phyloP scores from a whole-genome alignment of 2,888 invertebrate species.

The Caenorhabditis sp. region DNA sequence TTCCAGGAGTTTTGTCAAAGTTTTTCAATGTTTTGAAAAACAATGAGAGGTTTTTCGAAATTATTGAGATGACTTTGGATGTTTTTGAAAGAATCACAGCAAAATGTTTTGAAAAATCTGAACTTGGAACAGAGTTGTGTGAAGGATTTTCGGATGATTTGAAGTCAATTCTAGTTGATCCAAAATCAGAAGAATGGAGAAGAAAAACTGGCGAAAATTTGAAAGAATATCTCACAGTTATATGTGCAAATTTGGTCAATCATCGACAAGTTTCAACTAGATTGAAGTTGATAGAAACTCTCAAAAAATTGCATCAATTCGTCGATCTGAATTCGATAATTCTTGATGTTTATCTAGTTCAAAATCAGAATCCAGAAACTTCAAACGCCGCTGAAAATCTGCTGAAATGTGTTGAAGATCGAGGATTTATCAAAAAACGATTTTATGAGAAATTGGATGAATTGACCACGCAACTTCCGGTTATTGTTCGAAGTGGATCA shows the following conservation, averaged over 20 bases:
- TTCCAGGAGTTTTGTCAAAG: constrained; percentile 10
- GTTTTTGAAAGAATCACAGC: neutral
- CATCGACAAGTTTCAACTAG: neutral
- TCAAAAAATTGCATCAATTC: neutral
- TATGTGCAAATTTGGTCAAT: neutral
- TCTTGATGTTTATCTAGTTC: neutral
- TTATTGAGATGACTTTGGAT: neutral
- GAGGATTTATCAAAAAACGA: constrained; percentile 7
- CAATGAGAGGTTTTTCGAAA: neutral
- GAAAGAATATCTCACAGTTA: constrained; percentile 1
- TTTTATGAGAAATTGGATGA: constrained; percentile 1
- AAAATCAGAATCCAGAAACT: neutral
- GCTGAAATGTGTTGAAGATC: constrained; percentile 3
- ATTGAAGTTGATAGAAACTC: neutral
- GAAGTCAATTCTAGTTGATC: neutral
- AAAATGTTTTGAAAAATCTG: neutral
- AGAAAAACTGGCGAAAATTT: neutral
- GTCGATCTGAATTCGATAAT: neutral
- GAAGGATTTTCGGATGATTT: neutral
- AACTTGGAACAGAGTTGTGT: neutral
- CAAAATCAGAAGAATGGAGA: constrained; percentile 13
- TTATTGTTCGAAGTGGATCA: neutral
- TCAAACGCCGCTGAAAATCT: neutral
- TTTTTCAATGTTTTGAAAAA: constrained; percentile 4
- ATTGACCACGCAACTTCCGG: neutral